phyloP scores from a whole-genome alignment of 2,797 vertebrate species.

The Schizothorax lantsangensis region DNA sequence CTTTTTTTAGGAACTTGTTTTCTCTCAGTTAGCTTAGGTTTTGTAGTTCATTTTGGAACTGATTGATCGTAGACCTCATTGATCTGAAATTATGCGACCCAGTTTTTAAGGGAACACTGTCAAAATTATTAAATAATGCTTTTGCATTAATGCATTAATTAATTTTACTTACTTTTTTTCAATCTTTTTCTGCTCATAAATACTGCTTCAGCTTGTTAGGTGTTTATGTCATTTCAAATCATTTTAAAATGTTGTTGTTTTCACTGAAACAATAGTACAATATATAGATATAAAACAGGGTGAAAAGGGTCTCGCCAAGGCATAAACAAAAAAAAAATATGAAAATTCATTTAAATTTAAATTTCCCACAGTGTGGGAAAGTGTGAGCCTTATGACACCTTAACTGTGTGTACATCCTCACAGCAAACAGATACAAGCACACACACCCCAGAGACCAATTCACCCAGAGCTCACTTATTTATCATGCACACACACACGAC shows the following conservation, averaged over 20 bases:
- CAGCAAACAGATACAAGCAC: background rate
- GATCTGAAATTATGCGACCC: background rate
- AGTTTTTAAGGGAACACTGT: background rate
- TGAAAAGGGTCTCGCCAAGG: background rate
- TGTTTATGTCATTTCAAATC: background rate
- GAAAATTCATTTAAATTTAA: background rate
- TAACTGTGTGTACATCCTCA: slow-evolving; percentile 29
- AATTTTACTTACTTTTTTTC: background rate
- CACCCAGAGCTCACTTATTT: slow-evolving; percentile 32
- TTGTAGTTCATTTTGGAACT: background rate
- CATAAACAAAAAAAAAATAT: slow-evolving; percentile 4
- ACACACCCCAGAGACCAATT: slow-evolving; percentile 29
- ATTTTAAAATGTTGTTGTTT: background rate
- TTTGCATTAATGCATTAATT: background rate
- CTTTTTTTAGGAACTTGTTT: background rate
- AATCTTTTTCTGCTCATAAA: background rate
- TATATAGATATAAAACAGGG: background rate
- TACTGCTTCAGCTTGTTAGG: background rate
- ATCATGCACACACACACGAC: background rate
- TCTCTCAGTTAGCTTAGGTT: background rate
- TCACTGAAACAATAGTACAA: background rate
- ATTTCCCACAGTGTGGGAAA: slow-evolving; percentile 32
- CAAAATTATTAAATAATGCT: background rate
- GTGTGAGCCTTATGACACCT: slow-evolving; percentile 5
- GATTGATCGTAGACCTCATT: background rate